phyloP scores from a whole-genome alignment of 2,797 vertebrate species.

The Emys orbicularis region DNA sequence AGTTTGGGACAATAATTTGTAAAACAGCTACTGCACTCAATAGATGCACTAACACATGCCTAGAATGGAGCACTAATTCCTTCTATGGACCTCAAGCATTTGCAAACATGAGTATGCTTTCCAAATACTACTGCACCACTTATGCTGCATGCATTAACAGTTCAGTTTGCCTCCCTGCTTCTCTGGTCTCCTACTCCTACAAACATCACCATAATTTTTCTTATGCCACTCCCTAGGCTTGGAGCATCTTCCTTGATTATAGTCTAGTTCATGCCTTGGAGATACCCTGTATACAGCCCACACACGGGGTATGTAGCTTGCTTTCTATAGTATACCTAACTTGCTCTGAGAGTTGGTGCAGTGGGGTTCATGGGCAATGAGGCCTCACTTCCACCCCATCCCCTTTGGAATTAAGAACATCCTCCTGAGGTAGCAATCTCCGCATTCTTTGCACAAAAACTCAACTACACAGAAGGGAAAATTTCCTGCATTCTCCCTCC shows the following conservation, averaged over 20 bases:
- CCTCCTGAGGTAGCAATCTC: not conserved
- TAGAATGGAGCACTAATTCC: not conserved
- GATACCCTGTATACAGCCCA: not conserved
- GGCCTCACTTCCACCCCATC: too few relatives aligned
- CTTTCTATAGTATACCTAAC: not conserved
- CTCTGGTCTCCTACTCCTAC: not conserved
- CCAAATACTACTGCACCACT: not conserved
- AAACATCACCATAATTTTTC: not conserved
- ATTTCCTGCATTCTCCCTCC: not conserved
- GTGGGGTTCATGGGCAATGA: too few relatives aligned
- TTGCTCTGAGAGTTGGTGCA: rapidly evolving
- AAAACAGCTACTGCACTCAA: not conserved
- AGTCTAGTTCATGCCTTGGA: not conserved
- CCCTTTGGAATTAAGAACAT: not conserved
- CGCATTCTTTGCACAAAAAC: not conserved
- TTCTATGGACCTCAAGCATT: not conserved
- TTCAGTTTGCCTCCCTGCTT: not conserved
- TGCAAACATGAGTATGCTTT: not conserved
- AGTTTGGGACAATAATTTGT: not conserved
- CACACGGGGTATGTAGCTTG: too few relatives aligned
- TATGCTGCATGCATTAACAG: not conserved
- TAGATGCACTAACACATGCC: not conserved
- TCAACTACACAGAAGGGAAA: not conserved
- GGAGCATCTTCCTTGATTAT: not conserved
- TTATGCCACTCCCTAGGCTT: not conserved